Evolutionary conservation across 2,797 vertebrate genomes (phyloP), one percentile per base, ranked within the genome.

Genomic region (Cynopterus sphinx): DNA sequence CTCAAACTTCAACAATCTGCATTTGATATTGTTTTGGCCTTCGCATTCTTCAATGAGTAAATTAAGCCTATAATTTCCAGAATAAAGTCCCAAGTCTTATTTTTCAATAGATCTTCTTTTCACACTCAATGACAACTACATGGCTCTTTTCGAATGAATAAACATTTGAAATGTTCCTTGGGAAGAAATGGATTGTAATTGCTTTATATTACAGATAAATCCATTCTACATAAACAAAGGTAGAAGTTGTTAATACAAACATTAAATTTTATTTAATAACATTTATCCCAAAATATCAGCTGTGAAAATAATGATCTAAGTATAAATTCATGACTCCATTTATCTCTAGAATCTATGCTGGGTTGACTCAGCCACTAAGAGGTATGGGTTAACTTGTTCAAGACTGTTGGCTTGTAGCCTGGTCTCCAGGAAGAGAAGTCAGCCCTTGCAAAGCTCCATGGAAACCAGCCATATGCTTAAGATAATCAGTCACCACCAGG

Each of bases 101-200:
- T 98, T 98, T 96, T 93, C 96, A 98, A 94, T 87, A 98, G 98
- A 97, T 92, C 65, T 95, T 91, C 77, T 95, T 67, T 97, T 97
- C 93, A 97, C 95, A 97, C 96, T 98, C 96, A 97, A 43, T 96
- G 97, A 90, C 97, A 98, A 98, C 86, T 97, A 98, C 98, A 98
- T 97, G 97, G 98, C 95, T 98, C 97, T 97, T 98, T 98, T 97
- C 98, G 98, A 96, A 97, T 70, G 73, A 94, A 19, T 43, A 83
- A 83, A 75, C 96, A 99, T 49, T 19, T 13, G 28, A 49, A 73
- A 83, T 41, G 33, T 39, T 33, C 68, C 26, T 73, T 82, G 89
- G 26, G 26, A 61, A 86, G 51, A 43, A 91, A 39, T 73, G 33
- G 53, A 24, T 19, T 3, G 0, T 71, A 73, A 53, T 51, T 24